Base-by-base conservation (phyloP, 2,888 invertebrate genomes). In the Microdon myrmicae region DNA sequence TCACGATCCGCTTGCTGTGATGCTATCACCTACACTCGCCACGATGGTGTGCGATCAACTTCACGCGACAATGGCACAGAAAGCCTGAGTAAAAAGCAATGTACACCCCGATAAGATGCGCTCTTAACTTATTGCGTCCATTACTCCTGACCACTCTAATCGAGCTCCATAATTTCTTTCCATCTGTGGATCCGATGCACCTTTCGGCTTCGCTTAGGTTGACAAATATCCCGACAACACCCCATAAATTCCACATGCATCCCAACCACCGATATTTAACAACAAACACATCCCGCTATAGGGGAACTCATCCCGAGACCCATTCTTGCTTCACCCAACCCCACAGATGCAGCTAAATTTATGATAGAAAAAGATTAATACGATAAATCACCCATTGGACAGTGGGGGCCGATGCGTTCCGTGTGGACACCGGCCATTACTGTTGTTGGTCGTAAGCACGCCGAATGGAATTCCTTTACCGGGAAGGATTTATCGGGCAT, bases 291-390 rank as follows among this genome's bases (percentile, higher is more conserved):
- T 31, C 9, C 16, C 26, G 17, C 5, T 10, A 8, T 6, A 5
- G 25, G 10, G 14, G 5, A 17, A 14, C 9, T 25, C 31, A 26
- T 22, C 22, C 2, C 20, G 31, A 26, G 31, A 29, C 41, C 20
- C 35, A 29, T 25, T 19, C 23, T 32, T 23, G 10, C 31, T 9
- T 3, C 12, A 31, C n/a, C 10, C 28, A 19, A 23, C 39, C 17
- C 45, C 48, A 48, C 60, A 32, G 51, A 43, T 64, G 64, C 58
- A 47, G 64, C 43, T 58, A 64, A 64, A 64, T 64, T 64, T 64
- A 64, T 64, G 64, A 64, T 43, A 64, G 37, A 53, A 64, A 58
- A 64, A 64, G 58, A 64, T 64, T 64, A 58, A 64, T 64, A 53
- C 58, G 53, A 64, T 64, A 64, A 64, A 64, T 64, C 64, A 53